Percentiles rank a stretch among this genome's conserved stretches.
Evolutionary conservation across 1,140 invertebrate genomes (phyloP).

Genomic region (Mactra quadrangularis): DNA sequence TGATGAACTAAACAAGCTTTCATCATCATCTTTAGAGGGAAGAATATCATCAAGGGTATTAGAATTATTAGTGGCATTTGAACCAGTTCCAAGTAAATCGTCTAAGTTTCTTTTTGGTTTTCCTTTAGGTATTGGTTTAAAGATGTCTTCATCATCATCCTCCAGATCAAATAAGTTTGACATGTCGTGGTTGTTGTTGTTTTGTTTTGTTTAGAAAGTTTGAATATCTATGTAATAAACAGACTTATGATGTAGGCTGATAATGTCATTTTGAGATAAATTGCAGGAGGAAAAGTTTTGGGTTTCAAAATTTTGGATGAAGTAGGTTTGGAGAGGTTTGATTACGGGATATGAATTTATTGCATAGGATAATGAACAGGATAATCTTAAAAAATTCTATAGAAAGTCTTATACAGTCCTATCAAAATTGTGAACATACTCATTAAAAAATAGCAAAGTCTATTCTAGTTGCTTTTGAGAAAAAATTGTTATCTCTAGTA

Average conservation of each 20-base stretch:
- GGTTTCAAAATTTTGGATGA: background rate
- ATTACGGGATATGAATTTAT: background rate
- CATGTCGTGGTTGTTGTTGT: conserved; percentile 4
- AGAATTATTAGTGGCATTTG: background rate
- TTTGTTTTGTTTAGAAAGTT: background rate
- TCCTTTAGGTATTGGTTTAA: conserved; percentile 10
- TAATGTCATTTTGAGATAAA: background rate
- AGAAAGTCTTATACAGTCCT: no score
- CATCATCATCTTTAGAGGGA: conserved; percentile 7
- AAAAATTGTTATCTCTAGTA: no score
- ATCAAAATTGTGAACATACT: no score
- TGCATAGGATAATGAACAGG: no score
- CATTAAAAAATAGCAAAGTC: no score
- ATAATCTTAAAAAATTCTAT: no score
- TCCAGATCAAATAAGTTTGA: conserved; percentile 36
- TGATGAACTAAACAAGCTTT: conserved; percentile 31
- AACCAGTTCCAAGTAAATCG: conserved; percentile 34
- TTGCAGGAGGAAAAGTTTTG: background rate
- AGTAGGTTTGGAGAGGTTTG: background rate
- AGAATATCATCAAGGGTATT: conserved; percentile 41
- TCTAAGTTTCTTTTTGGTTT: conserved; percentile 30
- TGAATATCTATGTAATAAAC: background rate
- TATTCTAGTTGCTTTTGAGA: no score
- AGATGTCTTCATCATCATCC: conserved; percentile 29
- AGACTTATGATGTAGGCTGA: background rate